Evolutionary conservation across 2,888 invertebrate species (phyloP).

Genomic region (Ichneumoninae sp.): DNA sequence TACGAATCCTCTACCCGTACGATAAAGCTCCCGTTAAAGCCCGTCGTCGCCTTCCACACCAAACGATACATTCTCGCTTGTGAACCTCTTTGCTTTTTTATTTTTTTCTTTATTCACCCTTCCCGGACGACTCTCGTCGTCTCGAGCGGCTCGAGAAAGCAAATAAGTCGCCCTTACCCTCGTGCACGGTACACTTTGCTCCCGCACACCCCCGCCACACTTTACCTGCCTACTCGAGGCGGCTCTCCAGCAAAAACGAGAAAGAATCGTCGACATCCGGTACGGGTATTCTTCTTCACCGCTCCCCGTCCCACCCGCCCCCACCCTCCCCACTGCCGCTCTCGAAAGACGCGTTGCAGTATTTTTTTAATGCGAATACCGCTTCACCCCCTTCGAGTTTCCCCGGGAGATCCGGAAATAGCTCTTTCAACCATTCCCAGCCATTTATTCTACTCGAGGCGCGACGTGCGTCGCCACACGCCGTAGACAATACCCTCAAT

Average conservation of each 20-base stretch:
- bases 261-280: conserved; percentile 41
- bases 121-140: conserved; percentile 32
- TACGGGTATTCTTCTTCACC: conserved; percentile 3
- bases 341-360: conserved; percentile 39
- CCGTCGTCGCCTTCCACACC: conserved; percentile 23
- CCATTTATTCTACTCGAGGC: conserved; percentile 53
- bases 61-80: conserved; percentile 31
- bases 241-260: conserved; percentile 24
- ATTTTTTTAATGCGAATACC: conserved; percentile 46
- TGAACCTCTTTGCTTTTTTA: conserved; percentile 21
- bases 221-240: conserved; percentile 23
- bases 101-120: neutral
- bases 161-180: conserved; percentile 51
- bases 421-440: conserved; percentile 37
- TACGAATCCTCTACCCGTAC: neutral
- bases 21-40: conserved; percentile 31
- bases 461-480: conserved; percentile 32
- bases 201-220: neutral
- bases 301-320: neutral
- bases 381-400: neutral
- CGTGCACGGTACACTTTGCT: neutral
- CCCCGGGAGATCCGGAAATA: neutral
- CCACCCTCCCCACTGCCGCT: neutral
- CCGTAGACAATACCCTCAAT: conserved; percentile 37
- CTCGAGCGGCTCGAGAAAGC: conserved; percentile 38